These are phyloP conservation scores for Thalassoma bifasciatum DNA, from an alignment of 2,113 vertebrate species.

Conservation along the genomic window DNA sequence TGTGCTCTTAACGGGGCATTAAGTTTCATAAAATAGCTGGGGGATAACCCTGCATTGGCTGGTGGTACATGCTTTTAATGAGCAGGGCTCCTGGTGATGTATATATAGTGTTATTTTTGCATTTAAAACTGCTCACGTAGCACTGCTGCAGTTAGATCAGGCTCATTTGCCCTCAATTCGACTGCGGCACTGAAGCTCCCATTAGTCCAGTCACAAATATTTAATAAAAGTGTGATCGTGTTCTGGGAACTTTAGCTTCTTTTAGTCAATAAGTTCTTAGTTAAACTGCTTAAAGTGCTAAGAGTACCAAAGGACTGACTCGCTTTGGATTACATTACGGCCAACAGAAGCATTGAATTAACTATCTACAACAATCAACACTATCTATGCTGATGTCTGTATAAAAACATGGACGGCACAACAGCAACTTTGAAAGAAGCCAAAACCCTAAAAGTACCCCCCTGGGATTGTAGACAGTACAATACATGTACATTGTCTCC, in stretches of 20 bases:
- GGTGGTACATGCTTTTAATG: slow-evolving; percentile 36
- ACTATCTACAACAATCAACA: too few relatives aligned
- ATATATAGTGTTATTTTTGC: slow-evolving; percentile 40
- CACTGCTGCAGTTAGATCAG: slow-evolving; percentile 2
- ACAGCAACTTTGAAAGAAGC: too few relatives aligned
- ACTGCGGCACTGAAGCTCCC: background rate
- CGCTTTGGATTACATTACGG: background rate
- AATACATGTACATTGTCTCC: too few relatives aligned
- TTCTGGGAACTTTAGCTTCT: background rate
- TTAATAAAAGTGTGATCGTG: slow-evolving; percentile 7
- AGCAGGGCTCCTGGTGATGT: slow-evolving; percentile 27
- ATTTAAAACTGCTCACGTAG: slow-evolving; percentile 30
- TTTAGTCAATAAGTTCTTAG: background rate
- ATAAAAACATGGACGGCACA: too few relatives aligned
- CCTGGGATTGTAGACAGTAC: too few relatives aligned
- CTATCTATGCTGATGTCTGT: too few relatives aligned
- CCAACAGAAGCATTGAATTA: background rate
- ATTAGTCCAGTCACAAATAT: slow-evolving; percentile 11
- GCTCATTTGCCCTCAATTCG: slow-evolving; percentile 12
- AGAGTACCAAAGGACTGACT: background rate
- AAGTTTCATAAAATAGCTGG: slow-evolving; percentile 43
- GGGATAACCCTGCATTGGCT: slow-evolving; percentile 12
- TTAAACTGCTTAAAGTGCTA: background rate
- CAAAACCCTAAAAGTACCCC: too few relatives aligned
- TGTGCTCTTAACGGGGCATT: slow-evolving; percentile 56